These are phyloP conservation scores for Tylochromis polylepis DNA, from an alignment of 2,113 vertebrate species.

Conservation along the genomic window DNA sequence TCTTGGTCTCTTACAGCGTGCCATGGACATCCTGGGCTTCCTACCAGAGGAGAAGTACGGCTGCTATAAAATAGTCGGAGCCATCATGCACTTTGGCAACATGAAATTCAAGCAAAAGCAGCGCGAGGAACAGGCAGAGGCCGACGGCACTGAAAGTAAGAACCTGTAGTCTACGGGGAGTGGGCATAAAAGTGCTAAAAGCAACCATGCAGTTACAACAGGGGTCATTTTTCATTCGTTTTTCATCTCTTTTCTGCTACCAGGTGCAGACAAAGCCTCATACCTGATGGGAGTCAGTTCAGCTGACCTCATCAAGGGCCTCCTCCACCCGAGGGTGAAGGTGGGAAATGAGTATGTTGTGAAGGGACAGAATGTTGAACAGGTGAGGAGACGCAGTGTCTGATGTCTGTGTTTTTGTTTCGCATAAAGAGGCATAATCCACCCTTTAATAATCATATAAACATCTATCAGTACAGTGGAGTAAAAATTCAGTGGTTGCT, in stretches of 20 bases:
- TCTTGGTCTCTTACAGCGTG: conserved; percentile 69
- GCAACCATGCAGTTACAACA: neutral
- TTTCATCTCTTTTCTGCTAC: neutral
- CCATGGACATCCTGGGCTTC: conserved; percentile 95
- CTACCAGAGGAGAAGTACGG: conserved; percentile 84
- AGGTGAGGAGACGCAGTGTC: conserved; percentile 65
- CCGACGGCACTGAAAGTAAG: conserved; percentile 90
- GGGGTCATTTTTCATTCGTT: neutral
- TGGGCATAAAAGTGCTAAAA: neutral
- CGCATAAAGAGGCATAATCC: neutral
- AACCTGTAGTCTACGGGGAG: neutral
- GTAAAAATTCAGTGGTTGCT: neutral
- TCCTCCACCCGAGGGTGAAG: conserved; percentile 91
- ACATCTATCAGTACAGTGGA: neutral
- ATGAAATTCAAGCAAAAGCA: conserved; percentile 98
- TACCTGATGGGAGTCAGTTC: conserved; percentile 95
- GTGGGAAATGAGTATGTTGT: conserved; percentile 92
- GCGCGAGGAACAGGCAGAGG: conserved; percentile 91
- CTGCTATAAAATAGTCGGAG: conserved; percentile 91
- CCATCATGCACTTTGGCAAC: conserved; percentile 95
- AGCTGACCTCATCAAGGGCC: conserved; percentile 89
- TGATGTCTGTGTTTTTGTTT: neutral
- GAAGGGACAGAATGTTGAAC: conserved; percentile 92
- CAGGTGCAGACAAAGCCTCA: conserved; percentile 92
- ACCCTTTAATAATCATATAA: neutral